phyloP scores from a whole-genome alignment of 2,113 vertebrate species.

The Epinephelus fuscoguttatus region DNA sequence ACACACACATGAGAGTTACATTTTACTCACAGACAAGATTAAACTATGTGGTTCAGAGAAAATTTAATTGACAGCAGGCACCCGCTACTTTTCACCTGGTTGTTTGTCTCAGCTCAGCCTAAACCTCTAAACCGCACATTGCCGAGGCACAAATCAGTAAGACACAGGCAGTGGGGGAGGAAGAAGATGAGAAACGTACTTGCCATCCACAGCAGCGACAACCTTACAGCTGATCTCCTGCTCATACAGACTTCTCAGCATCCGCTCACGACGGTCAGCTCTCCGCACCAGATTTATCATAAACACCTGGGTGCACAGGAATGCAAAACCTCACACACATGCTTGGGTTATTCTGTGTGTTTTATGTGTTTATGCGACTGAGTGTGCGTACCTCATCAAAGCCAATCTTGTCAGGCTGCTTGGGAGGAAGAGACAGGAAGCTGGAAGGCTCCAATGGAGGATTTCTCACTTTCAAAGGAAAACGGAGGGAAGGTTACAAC shows the following conservation, averaged over 20 bases:
- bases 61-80: conserved; percentile 27
- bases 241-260: conserved; percentile 85
- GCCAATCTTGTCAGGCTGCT: conserved; percentile 88
- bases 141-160: conserved; percentile 45
- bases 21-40: neutral
- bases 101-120: conserved; percentile 58
- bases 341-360: conserved; percentile 1
- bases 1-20: neutral
- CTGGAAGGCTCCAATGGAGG: conserved; percentile 85
- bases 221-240: conserved; percentile 88
- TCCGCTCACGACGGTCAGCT: conserved; percentile 87
- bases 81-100: conserved; percentile 39
- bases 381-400: conserved; percentile 88
- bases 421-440: conserved; percentile 81
- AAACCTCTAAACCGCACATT: conserved; percentile 34
- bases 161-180: conserved; percentile 37
- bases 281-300: conserved; percentile 92
- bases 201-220: conserved; percentile 91
- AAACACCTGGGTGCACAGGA: conserved; percentile 72
- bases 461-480: conserved; percentile 83
- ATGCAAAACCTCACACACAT: conserved; percentile 40
- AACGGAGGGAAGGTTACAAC: conserved; percentile 49
- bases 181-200: conserved; percentile 83
- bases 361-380: conserved; percentile 7
- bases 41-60: conserved; percentile 5